A percentile compares a stretch with the other conserved stretches of the same genome.
Evolutionary conservation across 2,888 invertebrate species (phyloP).

Genomic region (Eupithecia insigniata): DNA sequence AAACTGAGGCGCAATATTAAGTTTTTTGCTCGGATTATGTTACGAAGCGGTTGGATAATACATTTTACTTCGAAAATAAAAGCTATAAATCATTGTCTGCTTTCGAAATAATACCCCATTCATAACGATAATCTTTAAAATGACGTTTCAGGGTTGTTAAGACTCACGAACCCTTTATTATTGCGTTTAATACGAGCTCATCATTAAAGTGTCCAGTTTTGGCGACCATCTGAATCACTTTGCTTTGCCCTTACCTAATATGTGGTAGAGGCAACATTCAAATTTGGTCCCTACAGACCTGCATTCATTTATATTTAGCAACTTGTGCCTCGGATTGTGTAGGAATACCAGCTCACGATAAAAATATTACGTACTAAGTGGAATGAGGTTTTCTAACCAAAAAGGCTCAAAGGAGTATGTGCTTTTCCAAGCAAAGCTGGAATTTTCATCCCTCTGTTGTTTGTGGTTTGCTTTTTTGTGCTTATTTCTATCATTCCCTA

Average conservation of each 20-base stretch:
- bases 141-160: not conserved
- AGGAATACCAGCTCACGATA: not conserved
- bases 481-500: slow-evolving; percentile 32
- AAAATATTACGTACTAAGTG: slow-evolving; percentile 14
- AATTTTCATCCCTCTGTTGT: slow-evolving; percentile 28
- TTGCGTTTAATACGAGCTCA: not conserved
- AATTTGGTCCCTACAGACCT: too few species aligned
- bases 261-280: not conserved
- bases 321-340: not conserved
- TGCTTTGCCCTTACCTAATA: too few species aligned
- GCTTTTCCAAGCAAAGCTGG: slow-evolving; percentile 25
- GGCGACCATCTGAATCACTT: not conserved
- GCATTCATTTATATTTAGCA: not conserved
- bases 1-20: slow-evolving; percentile 29
- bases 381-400: slow-evolving; percentile 17
- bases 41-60: slow-evolving; percentile 6
- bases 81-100: slow-evolving; percentile 9
- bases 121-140: not conserved
- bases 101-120: not conserved
- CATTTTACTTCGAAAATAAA: slow-evolving; percentile 12
- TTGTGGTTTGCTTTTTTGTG: slow-evolving; percentile 29
- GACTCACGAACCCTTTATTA: not conserved
- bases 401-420: slow-evolving; percentile 18
- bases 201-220: not conserved
- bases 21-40: slow-evolving; percentile 26